These are phyloP conservation scores for Brachionus rotundiformis DNA, from an alignment of 1,140 invertebrate genomes.

Conservation along the genomic window DNA sequence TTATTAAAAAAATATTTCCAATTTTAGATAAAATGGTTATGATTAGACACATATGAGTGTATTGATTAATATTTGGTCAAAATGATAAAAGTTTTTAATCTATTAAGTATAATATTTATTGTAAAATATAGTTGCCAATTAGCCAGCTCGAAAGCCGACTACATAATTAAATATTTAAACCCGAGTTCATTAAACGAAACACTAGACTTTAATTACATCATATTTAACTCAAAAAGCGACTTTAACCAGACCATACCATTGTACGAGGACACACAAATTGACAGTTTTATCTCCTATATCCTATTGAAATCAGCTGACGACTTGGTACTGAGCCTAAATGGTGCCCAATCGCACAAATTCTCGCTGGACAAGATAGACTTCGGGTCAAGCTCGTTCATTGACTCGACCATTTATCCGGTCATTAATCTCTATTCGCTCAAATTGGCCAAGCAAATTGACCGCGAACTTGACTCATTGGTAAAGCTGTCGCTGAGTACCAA, in stretches of 20 bases:
- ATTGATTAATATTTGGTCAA: not conserved
- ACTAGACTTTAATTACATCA: slow-evolving; percentile 5
- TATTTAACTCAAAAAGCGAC: not conserved
- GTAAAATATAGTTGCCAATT: not conserved
- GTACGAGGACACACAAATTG: not conserved
- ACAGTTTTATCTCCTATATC: not conserved
- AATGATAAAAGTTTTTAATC: not conserved
- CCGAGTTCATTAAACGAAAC: not conserved
- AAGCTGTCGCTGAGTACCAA: not conserved
- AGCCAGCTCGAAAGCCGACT: not conserved
- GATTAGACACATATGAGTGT: not conserved
- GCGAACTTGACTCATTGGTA: not conserved
- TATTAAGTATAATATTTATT: not conserved
- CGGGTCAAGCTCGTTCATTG: not conserved
- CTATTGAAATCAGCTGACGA: not conserved
- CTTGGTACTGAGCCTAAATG: not conserved
- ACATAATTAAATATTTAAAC: slow-evolving; percentile 6
- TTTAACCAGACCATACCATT: slow-evolving; percentile 4
- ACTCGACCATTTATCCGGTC: not conserved
- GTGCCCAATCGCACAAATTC: not conserved
- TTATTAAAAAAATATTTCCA: no score
- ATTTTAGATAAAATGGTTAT: not conserved
- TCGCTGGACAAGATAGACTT: not conserved
- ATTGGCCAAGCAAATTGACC: not conserved
- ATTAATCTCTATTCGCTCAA: not conserved